Evolutionary conservation across 2,113 vertebrate genomes (phyloP), one percentile per base, ranked within the genome.

Genomic region (Numida meleagris): DNA sequence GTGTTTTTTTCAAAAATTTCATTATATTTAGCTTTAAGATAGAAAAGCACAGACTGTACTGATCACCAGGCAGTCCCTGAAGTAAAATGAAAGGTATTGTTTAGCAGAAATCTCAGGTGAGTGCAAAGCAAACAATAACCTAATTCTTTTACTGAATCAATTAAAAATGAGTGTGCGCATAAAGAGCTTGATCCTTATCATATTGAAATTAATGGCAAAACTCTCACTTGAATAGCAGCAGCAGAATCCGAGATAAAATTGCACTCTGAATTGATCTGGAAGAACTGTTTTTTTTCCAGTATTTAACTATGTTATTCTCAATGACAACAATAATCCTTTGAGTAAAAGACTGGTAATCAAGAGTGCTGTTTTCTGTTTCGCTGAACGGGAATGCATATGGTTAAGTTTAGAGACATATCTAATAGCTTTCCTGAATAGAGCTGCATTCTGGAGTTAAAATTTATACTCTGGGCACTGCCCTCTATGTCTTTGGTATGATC

Each of bases 41-140:
- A 55, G 42, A 90, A 81, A 88, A 88, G 58, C 38, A 82, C 67
- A 77, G 53, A 27, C 33, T 73, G 53, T 89, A 92, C 81, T 84
- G 73, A 90, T 82, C 73, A 94, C 55, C 72, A 94, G 83, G 57
- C 62, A 94, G 92, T 92, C 81, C 89, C 55, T 40, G 45, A 83
- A 91, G 61, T 89, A 91, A 90, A 93, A 90, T 46, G 33, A 82
- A 86, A 96, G 34, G 18, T 36, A 61, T 66, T 91, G 62, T 84
- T 95, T 77, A 76, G 38, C 21, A 89, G 73, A 90, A 57, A 20
- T 63, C 63, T 89, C 79, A 72, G 29, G 51, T 83, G 58, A 84
- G 16, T 21, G 10, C 21, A 87, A 94, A 92, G 75, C 38, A 96
- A 95, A 57, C 61, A 88, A 50, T 33, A 88, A 14, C 27, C 38